A percentile compares a stretch with the other conserved stretches of the same genome.
Conservation (phyloP, 2,888 invertebrate species). For the Drosophila merina region DNA sequence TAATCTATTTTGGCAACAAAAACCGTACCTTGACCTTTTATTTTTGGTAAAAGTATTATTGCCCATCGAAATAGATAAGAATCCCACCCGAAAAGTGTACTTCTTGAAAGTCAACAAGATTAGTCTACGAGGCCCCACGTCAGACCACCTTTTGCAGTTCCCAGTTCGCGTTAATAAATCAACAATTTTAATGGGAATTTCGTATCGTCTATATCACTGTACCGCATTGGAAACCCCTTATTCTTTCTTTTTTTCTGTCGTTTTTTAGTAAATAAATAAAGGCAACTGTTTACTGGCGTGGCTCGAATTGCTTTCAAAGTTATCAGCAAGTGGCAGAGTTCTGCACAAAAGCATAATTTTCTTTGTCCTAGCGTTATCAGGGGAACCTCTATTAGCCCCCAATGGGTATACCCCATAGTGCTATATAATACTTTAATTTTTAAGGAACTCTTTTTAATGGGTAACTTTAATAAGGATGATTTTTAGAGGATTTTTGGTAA, state of each 20-base stretch:
- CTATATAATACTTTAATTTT: too few species aligned
- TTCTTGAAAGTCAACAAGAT: slow-evolving; percentile 12
- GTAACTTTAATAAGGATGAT: too few species aligned
- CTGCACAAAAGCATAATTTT: slow-evolving; percentile 41
- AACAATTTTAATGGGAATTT: slow-evolving; percentile 48
- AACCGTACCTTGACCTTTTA: slow-evolving; percentile 52
- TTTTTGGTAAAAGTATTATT: slow-evolving; percentile 28
- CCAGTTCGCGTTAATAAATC: slow-evolving; percentile 41
- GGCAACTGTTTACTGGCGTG: slow-evolving; percentile 17
- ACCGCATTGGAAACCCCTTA: slow-evolving; percentile 36
- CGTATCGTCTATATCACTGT: slow-evolving; percentile 42
- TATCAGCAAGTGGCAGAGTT: slow-evolving; percentile 48
- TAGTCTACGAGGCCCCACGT: slow-evolving; percentile 11
- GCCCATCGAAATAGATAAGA: slow-evolving; percentile 19
- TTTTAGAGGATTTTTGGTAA: too few species aligned
- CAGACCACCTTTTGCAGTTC: slow-evolving; percentile 25
- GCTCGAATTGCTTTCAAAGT: slow-evolving; percentile 27
- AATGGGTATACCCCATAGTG: too few species aligned
- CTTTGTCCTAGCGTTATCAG: slow-evolving; percentile 41
- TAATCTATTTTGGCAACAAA: slow-evolving; percentile 44
- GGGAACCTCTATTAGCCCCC: background rate
- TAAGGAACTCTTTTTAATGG: too few species aligned
- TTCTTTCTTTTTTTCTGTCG: too few species aligned
- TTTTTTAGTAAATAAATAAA: slow-evolving; percentile 22
- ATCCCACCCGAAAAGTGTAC: background rate